Base-by-base conservation (phyloP, 2,888 invertebrate genomes). In the Thymelicus lineola region DNA sequence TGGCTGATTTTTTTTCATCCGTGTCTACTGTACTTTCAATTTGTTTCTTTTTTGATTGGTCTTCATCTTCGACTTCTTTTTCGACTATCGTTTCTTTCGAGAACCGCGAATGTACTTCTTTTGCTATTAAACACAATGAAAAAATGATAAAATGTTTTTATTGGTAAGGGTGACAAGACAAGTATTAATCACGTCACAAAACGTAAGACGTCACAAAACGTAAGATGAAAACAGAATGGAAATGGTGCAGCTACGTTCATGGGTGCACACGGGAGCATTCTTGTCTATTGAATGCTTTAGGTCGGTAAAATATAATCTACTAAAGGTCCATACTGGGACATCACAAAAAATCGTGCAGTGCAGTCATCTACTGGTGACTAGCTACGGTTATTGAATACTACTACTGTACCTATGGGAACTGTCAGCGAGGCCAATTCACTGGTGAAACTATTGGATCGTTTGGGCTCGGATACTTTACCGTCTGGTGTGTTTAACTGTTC, bases 51-150 rank as follows among this genome's bases (percentile, higher is more conserved):
- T 79, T 82, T 53, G 80, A 79, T 74, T 84, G 86, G 68, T 73
- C 77, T 66, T 87, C 86, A 35, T 87, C 94, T 75, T 95, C 93
- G 65, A 94, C 82, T 74, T 94, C 87, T 77, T 89, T 91, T 85
- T 95, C 94, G 76, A 90, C 79, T 73, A 90, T 83, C 57, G 89
- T 82, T 87, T 94, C 93, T 78, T 88, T 93, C 78, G 85, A 88
- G 78, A 93, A 86, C 78, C 89, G 90, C 81, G 92, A 88, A 86
- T 90, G 92, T 81, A 94, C 88, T 91, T 94, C 94, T 87, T 86
- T 93, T 72, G 94, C 94, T 94, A 93, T 86, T 85, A 75, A 84
- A 86, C 79, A 85, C 81, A 87, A 85, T 81, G 85, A 84, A 83
- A 70, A 70, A 46, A 77, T 75, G 74, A 75, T 71, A 77, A 76